phyloP scores from a whole-genome alignment of 2,113 vertebrate species.

The Triplophysa rosa region DNA sequence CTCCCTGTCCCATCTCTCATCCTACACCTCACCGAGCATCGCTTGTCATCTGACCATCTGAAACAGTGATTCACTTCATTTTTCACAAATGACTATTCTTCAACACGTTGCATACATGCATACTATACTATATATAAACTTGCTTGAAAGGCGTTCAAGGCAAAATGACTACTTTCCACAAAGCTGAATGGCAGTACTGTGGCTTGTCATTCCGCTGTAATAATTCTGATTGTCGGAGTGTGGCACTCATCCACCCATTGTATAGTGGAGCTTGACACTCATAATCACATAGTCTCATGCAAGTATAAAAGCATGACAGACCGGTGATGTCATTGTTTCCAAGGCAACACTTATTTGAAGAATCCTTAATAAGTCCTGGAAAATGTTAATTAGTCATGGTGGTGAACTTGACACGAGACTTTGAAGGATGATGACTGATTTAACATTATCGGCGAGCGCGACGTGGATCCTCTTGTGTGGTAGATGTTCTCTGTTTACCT shows the following conservation, averaged over 20 bases:
- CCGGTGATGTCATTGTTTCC: slow-evolving; percentile 53
- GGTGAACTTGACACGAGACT: slow-evolving; percentile 36
- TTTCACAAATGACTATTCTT: slow-evolving; percentile 77
- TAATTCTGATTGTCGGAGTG: slow-evolving; percentile 70
- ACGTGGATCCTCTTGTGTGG: neutral
- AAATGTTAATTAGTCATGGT: slow-evolving; percentile 49
- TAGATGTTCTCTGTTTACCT: slow-evolving; percentile 11
- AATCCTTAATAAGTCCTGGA: slow-evolving; percentile 44
- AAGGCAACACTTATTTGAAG: slow-evolving; percentile 48
- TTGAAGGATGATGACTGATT: slow-evolving; percentile 31
- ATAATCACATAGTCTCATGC: slow-evolving; percentile 55
- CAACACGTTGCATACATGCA: slow-evolving; percentile 66
- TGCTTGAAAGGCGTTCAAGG: slow-evolving; percentile 72
- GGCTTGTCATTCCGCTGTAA: slow-evolving; percentile 73
- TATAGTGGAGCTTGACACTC: slow-evolving; percentile 57
- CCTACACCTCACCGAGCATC: slow-evolving; percentile 51
- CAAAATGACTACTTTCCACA: slow-evolving; percentile 78
- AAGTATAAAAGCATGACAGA: slow-evolving; percentile 26
- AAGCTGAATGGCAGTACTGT: slow-evolving; percentile 75
- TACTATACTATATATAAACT: slow-evolving; percentile 65
- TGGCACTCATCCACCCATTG: slow-evolving; percentile 58
- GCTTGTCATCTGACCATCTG: slow-evolving; percentile 71
- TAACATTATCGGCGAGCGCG: slow-evolving; percentile 16
- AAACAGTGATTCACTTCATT: slow-evolving; percentile 75
- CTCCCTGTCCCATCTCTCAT: neutral